Evolutionary conservation across 2,113 vertebrate species (phyloP).

Genomic region (Ceyx margarethae): DNA sequence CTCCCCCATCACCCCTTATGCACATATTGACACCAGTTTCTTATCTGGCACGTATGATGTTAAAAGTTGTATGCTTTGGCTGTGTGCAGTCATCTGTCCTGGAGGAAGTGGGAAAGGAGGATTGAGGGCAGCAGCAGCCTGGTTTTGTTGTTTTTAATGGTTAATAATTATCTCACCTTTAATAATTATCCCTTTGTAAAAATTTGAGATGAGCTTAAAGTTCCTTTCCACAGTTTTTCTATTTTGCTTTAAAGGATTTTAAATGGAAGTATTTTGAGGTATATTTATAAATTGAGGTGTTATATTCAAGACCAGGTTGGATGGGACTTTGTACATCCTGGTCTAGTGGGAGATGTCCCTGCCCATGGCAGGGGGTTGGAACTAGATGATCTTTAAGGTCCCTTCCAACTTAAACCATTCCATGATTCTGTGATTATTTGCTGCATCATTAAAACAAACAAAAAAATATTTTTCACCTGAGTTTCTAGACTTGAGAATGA

Average conservation of each 20-base stretch:
- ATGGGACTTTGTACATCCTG: too few relatives aligned
- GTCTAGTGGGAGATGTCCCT: too few relatives aligned
- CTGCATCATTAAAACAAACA: background rate
- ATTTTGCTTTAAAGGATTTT: background rate
- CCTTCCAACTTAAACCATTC: background rate
- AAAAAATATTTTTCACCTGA: background rate
- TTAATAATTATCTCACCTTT: background rate
- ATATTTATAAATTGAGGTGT: background rate
- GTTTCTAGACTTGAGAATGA: background rate
- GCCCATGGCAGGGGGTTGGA: background rate
- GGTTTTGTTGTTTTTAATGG: background rate
- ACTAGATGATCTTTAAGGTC: background rate
- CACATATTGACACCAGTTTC: background rate
- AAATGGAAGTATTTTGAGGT: background rate
- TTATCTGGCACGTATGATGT: rapidly evolving
- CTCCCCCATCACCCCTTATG: background rate
- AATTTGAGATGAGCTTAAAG: background rate
- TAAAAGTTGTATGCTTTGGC: background rate
- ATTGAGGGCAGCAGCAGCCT: background rate
- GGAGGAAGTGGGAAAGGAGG: background rate
- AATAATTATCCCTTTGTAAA: background rate
- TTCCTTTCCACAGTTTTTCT: background rate
- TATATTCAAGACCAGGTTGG: background rate
- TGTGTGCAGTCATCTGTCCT: background rate
- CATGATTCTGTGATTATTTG: background rate